Conservation (phyloP, 2,797 vertebrate species). For the Enteromius paludinosus region DNA sequence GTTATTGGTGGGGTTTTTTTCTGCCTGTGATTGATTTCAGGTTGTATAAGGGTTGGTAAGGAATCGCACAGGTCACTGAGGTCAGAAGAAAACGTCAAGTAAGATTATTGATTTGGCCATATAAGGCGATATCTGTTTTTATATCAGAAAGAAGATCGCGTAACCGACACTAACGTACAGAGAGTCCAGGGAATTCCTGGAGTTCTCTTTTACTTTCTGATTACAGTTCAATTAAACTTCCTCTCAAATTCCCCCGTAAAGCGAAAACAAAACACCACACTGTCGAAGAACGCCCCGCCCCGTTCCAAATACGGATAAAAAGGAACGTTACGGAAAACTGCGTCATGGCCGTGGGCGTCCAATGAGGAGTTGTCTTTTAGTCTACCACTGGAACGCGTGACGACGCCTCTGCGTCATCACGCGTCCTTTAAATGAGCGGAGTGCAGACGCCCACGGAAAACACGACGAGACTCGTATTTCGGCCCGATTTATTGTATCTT, state of each 20-base stretch:
- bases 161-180: background rate
- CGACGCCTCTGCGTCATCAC: conserved; percentile 46
- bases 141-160: background rate
- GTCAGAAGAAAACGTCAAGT: background rate
- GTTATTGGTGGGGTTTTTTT: background rate
- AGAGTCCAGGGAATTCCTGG: conserved; percentile 15
- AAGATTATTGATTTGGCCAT: background rate
- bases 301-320: background rate
- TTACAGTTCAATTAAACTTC: background rate
- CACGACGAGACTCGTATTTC: conserved; percentile 32
- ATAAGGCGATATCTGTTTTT: background rate
- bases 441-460: conserved; percentile 26
- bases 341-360: conserved; percentile 42
- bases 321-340: background rate
- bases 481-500: background rate
- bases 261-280: background rate
- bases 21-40: background rate
- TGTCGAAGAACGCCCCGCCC: background rate
- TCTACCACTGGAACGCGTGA: conserved; percentile 29
- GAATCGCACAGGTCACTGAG: background rate
- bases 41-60: background rate
- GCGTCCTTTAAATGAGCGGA: conserved; percentile 3
- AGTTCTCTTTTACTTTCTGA: conserved; percentile 5
- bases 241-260: conserved; percentile 7
- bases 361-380: conserved; percentile 33